Evolutionary conservation across 2,797 vertebrate genomes (phyloP).

Genomic region (Sorex maritimensis): DNA sequence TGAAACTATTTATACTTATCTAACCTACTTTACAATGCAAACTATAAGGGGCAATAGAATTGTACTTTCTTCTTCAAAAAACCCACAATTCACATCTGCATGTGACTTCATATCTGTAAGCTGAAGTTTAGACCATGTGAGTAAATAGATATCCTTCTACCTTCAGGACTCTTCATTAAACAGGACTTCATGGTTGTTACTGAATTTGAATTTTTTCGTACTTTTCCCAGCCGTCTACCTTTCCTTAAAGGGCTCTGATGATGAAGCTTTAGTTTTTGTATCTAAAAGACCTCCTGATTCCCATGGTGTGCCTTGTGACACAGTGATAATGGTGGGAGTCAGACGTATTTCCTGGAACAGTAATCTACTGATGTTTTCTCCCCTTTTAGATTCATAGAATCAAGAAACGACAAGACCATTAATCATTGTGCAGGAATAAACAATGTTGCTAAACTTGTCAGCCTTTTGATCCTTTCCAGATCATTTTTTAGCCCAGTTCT

Average conservation of each 20-base stretch:
- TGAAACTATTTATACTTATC: constrained; percentile 20
- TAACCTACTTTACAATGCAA: neutral
- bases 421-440: constrained; percentile 21
- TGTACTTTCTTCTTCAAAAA: neutral
- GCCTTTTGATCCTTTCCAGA: constrained; percentile 57
- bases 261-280: neutral
- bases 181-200: neutral
- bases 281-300: constrained; percentile 5
- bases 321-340: constrained; percentile 10
- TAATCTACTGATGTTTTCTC: constrained; percentile 14
- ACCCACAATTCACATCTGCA: neutral
- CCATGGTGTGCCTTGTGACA: constrained; percentile 30
- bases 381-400: neutral
- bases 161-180: neutral
- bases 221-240: neutral
- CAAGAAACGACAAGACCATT: neutral
- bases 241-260: neutral
- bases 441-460: constrained; percentile 7
- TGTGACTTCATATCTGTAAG: neutral
- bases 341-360: constrained; percentile 4
- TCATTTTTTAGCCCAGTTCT: constrained; percentile 59
- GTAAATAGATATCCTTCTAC: neutral
- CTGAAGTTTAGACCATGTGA: neutral
- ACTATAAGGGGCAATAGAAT: neutral
- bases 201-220: neutral